Conservation (phyloP, 2,797 vertebrate genomes). For the Agapornis canus region DNA sequence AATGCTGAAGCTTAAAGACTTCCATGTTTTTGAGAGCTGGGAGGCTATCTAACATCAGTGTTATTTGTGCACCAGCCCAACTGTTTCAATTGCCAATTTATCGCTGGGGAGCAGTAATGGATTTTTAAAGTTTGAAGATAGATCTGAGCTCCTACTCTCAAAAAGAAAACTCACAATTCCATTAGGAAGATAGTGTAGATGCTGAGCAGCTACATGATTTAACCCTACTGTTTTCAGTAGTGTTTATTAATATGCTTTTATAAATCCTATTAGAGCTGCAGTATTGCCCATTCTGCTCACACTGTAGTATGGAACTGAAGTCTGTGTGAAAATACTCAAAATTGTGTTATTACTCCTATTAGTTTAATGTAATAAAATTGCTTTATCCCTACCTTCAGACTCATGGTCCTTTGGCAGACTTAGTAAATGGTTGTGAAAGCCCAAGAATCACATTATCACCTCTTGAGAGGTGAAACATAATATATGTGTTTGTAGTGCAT, state of each 20-base stretch:
- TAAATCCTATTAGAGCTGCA: background rate
- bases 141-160: background rate
- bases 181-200: background rate
- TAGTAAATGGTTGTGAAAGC: background rate
- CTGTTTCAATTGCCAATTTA: constrained; percentile 32
- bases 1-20: background rate
- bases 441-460: background rate
- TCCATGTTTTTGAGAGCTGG: background rate
- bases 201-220: background rate
- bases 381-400: background rate
- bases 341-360: background rate
- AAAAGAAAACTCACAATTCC: background rate
- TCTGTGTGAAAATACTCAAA: background rate
- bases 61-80: background rate
- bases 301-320: background rate
- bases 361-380: background rate
- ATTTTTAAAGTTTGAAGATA: constrained; percentile 3
- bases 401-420: background rate
- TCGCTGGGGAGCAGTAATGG: background rate
- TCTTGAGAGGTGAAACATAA: background rate
- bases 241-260: background rate
- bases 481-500: background rate
- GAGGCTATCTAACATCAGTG: background rate
- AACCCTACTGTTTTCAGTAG: background rate
- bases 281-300: background rate